phyloP scores from a whole-genome alignment of 2,888 invertebrate species.

The Ligdia adustata region DNA sequence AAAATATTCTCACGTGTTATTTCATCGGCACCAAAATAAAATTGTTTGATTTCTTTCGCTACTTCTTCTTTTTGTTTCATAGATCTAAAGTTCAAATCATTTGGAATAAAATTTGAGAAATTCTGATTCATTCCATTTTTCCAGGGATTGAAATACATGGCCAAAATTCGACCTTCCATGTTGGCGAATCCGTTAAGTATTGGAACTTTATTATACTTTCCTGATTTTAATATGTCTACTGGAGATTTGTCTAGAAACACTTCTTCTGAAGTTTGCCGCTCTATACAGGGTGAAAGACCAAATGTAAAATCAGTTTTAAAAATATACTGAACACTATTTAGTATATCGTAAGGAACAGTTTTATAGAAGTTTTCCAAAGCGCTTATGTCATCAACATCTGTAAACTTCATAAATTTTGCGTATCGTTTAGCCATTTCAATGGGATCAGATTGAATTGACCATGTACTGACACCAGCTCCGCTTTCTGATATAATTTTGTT shows the following conservation, averaged over 20 bases:
- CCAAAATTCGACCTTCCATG: conserved; percentile 55
- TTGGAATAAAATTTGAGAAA: conserved; percentile 57
- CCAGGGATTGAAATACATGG: conserved; percentile 45
- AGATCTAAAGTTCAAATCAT: conserved; percentile 45
- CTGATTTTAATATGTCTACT: conserved; percentile 44
- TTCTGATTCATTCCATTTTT: conserved; percentile 52
- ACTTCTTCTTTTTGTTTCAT: conserved; percentile 42
- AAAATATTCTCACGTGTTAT: conserved; percentile 32
- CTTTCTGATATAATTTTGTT: conserved; percentile 56
- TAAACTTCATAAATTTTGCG: conserved; percentile 47
- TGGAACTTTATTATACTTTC: conserved; percentile 47
- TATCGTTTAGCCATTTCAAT: conserved; percentile 51
- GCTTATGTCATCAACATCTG: conserved; percentile 46
- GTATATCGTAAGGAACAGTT: conserved; percentile 42
- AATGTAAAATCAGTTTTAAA: too few species aligned
- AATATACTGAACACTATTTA: too few species aligned
- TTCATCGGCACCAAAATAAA: conserved; percentile 44
- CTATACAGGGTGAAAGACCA: conserved; percentile 42
- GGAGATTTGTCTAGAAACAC: conserved; percentile 51
- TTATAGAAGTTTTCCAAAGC: conserved; percentile 58
- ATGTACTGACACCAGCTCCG: conserved; percentile 44
- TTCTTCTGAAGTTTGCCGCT: conserved; percentile 31
- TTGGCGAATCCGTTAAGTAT: conserved; percentile 53
- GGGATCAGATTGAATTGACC: conserved; percentile 54
- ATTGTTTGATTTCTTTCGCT: conserved; percentile 41